A percentile compares a stretch with the other conserved stretches of the same genome.
These are phyloP conservation scores for Gobiocypris rarus DNA, from an alignment of 2,113 vertebrate genomes.

Conservation along the genomic window DNA sequence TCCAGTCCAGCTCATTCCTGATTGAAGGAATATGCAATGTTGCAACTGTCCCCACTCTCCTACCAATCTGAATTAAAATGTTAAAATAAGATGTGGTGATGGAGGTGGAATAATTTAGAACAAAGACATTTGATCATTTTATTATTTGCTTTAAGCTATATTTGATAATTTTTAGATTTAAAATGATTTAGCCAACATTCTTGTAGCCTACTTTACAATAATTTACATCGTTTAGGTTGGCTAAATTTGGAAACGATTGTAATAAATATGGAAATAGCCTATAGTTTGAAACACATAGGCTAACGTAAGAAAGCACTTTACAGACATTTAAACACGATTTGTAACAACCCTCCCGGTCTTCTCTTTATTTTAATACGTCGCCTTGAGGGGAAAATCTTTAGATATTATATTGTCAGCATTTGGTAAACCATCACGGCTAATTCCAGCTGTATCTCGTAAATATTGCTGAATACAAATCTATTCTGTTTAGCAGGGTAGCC, in stretches of 20 bases:
- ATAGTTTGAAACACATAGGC: not conserved
- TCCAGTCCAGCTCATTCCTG: no score
- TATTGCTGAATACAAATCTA: not conserved
- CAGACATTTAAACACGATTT: not conserved
- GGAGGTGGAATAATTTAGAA: not conserved
- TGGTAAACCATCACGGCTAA: not conserved
- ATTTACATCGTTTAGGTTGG: not conserved
- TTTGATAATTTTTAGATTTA: no score
- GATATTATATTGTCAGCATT: not conserved
- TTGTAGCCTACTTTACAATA: not conserved
- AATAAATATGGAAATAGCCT: not conserved
- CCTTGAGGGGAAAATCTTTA: not conserved
- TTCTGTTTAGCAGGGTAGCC: constrained; percentile 10
- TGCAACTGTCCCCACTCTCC: no score
- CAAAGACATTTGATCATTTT: no score
- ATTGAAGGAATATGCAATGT: no score
- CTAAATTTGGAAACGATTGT: not conserved
- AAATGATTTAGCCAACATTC: not conserved
- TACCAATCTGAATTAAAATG: not conserved
- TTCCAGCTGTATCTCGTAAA: not conserved
- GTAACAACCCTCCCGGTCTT: no score
- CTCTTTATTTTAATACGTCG: not conserved
- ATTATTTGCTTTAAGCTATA: no score
- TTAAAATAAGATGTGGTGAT: not conserved
- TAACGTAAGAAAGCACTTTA: not conserved